A percentile compares a stretch with the other conserved stretches of the same genome.
phyloP scores from a whole-genome alignment of 1,140 invertebrate species.

The Chrysopa pallens region DNA sequence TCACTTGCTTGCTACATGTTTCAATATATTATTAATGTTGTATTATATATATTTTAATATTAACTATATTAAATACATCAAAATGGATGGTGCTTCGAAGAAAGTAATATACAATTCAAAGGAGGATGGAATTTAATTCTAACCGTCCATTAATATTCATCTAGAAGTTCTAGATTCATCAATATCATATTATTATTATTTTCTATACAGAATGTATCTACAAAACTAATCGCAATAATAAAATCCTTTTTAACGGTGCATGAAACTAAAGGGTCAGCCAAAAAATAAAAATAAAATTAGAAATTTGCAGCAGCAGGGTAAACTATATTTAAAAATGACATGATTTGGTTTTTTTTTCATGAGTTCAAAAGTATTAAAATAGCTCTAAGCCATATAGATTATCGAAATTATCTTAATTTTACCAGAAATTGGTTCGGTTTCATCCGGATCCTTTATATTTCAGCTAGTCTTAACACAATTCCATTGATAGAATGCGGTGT shows the following conservation, averaged over 20 bases:
- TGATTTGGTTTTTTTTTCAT: too few species aligned
- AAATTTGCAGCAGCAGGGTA: too few species aligned
- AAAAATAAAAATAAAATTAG: too few species aligned
- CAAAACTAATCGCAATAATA: constrained; percentile 1
- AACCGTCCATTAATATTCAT: constrained; percentile 17
- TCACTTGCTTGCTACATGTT: background rate
- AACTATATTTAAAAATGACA: too few species aligned
- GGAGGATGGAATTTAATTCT: constrained; percentile 16
- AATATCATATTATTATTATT: constrained; percentile 17
- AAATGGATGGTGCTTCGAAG: background rate
- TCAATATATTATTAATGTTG: background rate
- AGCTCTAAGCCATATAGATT: too few species aligned
- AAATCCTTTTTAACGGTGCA: background rate
- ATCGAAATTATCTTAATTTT: too few species aligned
- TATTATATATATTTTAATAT: background rate
- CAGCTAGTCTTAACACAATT: too few species aligned
- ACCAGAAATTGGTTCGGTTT: too few species aligned
- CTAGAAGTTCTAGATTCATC: constrained; percentile 12
- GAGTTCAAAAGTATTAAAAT: too few species aligned
- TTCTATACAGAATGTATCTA: constrained; percentile 5
- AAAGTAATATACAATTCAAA: background rate
- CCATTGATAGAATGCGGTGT: too few species aligned
- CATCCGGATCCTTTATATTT: too few species aligned
- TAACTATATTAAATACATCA: background rate
- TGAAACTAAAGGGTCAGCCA: too few species aligned